These are phyloP conservation scores for Drosophila acutilabella DNA, from an alignment of 2,888 invertebrate species.

Conservation along the genomic window DNA sequence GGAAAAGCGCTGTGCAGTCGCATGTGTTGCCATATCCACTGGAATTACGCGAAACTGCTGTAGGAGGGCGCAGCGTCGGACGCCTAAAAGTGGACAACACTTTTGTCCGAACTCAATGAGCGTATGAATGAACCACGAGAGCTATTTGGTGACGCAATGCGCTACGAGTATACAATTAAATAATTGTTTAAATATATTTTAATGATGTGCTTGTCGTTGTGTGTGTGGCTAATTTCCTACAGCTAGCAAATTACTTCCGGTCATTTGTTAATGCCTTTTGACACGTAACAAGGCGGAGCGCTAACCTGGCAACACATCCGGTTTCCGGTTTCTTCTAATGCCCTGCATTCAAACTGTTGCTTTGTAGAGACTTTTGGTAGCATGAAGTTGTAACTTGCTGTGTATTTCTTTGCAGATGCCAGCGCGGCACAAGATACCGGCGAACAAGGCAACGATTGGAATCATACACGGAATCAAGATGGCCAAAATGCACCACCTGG, in stretches of 20 bases:
- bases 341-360: conserved; percentile 62
- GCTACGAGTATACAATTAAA: conserved; percentile 59
- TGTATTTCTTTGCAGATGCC: conserved; percentile 80
- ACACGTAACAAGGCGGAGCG: conserved; percentile 59
- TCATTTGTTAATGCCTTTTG: conserved; percentile 50
- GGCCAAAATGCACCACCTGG: conserved; percentile 62
- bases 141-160: conserved; percentile 58
- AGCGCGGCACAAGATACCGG: conserved; percentile 91
- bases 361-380: neutral
- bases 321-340: conserved; percentile 53
- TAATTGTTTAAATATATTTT: conserved; percentile 69
- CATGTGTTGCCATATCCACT: conserved; percentile 33
- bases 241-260: conserved; percentile 65
- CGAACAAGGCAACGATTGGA: conserved; percentile 86
- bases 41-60: conserved; percentile 56
- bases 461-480: conserved; percentile 82
- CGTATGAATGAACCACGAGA: conserved; percentile 61
- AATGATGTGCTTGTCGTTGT: conserved; percentile 59
- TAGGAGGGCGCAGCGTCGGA: neutral
- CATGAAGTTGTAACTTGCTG: neutral
- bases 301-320: conserved; percentile 70
- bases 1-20: conserved; percentile 7
- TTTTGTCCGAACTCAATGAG: conserved; percentile 47
- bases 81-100: conserved; percentile 19
- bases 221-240: conserved; percentile 55